phyloP scores from a whole-genome alignment of 2,888 invertebrate genomes.

The Himalopsyche tibetana region DNA sequence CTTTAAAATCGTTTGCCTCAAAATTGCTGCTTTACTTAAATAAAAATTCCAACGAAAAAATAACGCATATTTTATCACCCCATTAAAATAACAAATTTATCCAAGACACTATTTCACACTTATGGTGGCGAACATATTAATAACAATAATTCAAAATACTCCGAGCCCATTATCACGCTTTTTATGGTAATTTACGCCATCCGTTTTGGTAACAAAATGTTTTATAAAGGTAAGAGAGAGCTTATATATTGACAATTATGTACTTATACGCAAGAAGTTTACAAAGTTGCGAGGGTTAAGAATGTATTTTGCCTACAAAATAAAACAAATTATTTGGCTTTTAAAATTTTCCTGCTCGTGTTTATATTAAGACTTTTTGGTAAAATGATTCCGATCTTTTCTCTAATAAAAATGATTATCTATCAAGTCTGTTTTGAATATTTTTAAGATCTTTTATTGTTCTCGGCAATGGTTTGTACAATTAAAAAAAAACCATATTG shows the following conservation, averaged over 20 bases:
- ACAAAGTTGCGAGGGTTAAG: conserved; percentile 60
- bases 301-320: conserved; percentile 44
- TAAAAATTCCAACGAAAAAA: conserved; percentile 45
- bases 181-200: conserved; percentile 60
- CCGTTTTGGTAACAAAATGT: conserved; percentile 56
- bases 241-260: conserved; percentile 63
- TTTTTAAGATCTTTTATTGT: neutral
- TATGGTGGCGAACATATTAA: conserved; percentile 63
- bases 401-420: neutral
- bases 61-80: conserved; percentile 59
- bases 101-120: conserved; percentile 60
- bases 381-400: neutral
- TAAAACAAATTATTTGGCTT: conserved; percentile 37
- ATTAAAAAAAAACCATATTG: too few relatives aligned
- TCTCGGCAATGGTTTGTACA: neutral
- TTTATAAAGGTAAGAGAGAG: conserved; percentile 62
- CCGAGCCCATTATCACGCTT: conserved; percentile 60
- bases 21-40: conserved; percentile 23
- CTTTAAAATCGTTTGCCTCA: neutral
- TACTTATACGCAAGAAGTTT: conserved; percentile 56
- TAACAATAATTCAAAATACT: conserved; percentile 65
- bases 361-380: neutral
- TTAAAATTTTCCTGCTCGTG: conserved; percentile 41
- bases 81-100: conserved; percentile 63
- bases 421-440: neutral